Percentiles rank a stretch among this genome's conserved stretches.
phyloP scores from a whole-genome alignment of 2,797 vertebrate species.

The Myoxocephalus aenaeus region DNA sequence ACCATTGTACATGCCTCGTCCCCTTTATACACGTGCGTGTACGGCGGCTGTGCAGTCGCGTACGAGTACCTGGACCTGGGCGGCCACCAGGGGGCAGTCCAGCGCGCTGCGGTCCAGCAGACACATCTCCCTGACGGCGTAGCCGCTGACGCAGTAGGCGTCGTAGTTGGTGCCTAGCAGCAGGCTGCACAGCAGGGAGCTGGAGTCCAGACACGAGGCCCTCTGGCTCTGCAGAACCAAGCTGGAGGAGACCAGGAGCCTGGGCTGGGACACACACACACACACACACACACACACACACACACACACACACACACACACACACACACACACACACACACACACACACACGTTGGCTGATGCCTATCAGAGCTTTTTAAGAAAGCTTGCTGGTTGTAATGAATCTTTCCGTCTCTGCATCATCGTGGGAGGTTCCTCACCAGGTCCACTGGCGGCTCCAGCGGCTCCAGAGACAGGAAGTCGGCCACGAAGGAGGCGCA shows the following conservation, averaged over 20 bases:
- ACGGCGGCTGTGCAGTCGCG: not conserved
- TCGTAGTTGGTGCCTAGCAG: slow-evolving; percentile 89
- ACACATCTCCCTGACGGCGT: slow-evolving; percentile 87
- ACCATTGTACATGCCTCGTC: not conserved
- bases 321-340: too few relatives aligned
- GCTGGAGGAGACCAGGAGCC: slow-evolving; percentile 85
- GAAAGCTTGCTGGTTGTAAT: too few relatives aligned
- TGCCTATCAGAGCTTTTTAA: too few relatives aligned
- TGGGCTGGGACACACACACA: slow-evolving; percentile 80
- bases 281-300: not conserved
- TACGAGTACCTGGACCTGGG: slow-evolving; percentile 74
- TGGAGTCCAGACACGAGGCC: slow-evolving; percentile 91
- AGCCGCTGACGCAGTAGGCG: slow-evolving; percentile 93
- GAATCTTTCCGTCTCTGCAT: too few relatives aligned
- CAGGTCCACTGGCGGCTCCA: slow-evolving; percentile 80
- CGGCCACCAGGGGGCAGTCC: slow-evolving; percentile 84
- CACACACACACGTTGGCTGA: not conserved
- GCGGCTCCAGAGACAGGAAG: slow-evolving; percentile 85
- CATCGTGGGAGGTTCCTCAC: too few relatives aligned
- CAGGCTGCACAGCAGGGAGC: slow-evolving; percentile 90
- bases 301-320: too few relatives aligned
- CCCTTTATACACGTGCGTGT: too few relatives aligned
- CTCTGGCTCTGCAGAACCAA: slow-evolving; percentile 83
- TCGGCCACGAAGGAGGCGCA: slow-evolving; percentile 88
- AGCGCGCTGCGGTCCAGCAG: slow-evolving; percentile 85